Base-by-base conservation (phyloP, 2,888 invertebrate genomes). In the Nymphalis polychloros region DNA sequence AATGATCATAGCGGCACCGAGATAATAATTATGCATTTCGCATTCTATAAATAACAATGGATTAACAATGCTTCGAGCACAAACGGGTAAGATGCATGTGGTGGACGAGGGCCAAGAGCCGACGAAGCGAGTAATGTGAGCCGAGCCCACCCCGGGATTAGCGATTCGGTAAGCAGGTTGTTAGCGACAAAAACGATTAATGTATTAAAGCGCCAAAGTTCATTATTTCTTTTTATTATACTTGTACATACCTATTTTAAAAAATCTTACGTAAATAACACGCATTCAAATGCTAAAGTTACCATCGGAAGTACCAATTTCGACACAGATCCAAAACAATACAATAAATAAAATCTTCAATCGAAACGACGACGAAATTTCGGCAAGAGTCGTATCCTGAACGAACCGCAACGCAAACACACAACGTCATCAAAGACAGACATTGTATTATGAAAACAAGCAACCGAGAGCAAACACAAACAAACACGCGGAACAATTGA, bases 391-490 rank as follows among this genome's bases (percentile, higher is more conserved):
- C 72, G 70, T 74, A 84, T 81, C 78, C 77, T 79, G 77, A 82
- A 84, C 81, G 85, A 80, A 83, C 86, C 87, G 85, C 85, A 82
- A 78, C 75, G 79, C 84, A 89, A 89, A 90, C 86, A 87, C 78
- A 82, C 82, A 79, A 76, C 79, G 80, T 85, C 87, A 87, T 89
- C 90, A 90, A 90, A 91, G 88, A 89, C 89, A 89, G 87, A 86
- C 88, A 86, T 80, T 83, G 80, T 90, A 90, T 90, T 91, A 91
- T 90, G 90, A 92, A 90, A 92, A 92, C 91, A 92, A 88, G 86
- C 88, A 87, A 80, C 87, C 82, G 80, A 83, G 84, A 88, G 86
- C 86, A 90, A 90, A 90, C 87, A 89, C 85, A 88, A 88, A 88
- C 89, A 90, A 86, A 88, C 87, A 88, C 79, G 83, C 81, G 84